A percentile compares a stretch with the other conserved stretches of the same genome.
These are phyloP conservation scores for Carapus acus DNA, from an alignment of 2,797 vertebrate genomes.

Conservation along the genomic window DNA sequence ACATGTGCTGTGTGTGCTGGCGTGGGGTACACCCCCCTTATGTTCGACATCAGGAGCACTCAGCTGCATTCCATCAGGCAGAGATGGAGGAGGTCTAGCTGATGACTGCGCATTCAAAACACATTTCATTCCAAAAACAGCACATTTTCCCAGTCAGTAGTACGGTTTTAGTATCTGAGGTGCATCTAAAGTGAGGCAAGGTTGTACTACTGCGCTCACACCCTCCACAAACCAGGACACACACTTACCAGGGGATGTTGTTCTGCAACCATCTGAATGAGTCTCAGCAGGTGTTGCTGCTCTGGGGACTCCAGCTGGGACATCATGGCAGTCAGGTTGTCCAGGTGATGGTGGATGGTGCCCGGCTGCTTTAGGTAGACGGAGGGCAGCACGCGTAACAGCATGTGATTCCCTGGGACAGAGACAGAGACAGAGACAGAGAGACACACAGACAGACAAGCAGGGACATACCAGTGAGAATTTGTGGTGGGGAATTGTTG, in stretches of 20 bases:
- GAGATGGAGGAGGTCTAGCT: slow-evolving; percentile 36
- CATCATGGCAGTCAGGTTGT: slow-evolving; percentile 75
- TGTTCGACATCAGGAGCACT: slow-evolving; percentile 32
- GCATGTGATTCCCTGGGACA: slow-evolving; percentile 80
- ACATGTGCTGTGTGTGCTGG: slow-evolving; percentile 31
- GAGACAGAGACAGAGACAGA: slow-evolving; percentile 10
- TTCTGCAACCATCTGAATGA: slow-evolving; percentile 82
- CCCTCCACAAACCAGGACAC: background rate
- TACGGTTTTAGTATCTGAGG: too few species aligned
- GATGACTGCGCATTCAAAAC: slow-evolving; percentile 10
- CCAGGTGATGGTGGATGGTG: slow-evolving; percentile 74
- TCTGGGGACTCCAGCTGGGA: slow-evolving; percentile 77
- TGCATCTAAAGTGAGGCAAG: too few species aligned
- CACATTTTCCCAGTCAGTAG: too few species aligned
- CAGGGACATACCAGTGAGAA: too few species aligned
- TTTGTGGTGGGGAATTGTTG: too few species aligned
- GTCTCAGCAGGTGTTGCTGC: slow-evolving; percentile 83
- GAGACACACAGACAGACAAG: background rate
- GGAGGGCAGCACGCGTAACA: slow-evolving; percentile 85
- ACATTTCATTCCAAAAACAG: too few species aligned
- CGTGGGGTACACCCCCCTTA: slow-evolving; percentile 38
- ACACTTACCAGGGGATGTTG: slow-evolving; percentile 78
- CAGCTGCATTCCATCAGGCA: slow-evolving; percentile 16
- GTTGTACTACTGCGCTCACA: too few species aligned
- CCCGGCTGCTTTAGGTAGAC: slow-evolving; percentile 80